Base-by-base conservation (phyloP, 1,140 invertebrate genomes). In the Laodelphax striatellus region DNA sequence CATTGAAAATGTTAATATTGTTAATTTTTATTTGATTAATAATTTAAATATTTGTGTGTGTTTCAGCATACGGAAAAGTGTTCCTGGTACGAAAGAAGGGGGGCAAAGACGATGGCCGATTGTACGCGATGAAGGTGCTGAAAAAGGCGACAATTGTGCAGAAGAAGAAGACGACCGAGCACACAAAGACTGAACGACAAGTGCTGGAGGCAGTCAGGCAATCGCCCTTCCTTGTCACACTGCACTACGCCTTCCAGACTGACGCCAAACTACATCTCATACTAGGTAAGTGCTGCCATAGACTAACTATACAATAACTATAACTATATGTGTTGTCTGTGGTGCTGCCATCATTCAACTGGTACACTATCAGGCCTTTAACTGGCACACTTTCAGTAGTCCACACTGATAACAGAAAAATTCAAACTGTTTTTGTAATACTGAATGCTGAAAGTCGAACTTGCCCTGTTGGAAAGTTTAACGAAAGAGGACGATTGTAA, bases 91-190 rank as follows among this genome's bases (percentile, higher is more conserved):
- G 90, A 58, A 95, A 95, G 75, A 77, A 80, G 64, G 83, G 81
- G 24, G 86, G 87, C 22, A 76, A 80, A 8, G 92, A 96, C 76
- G 79, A 84, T 64, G 86, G 87, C 1, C 83, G 86, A 60, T 76
- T 95, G 14, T 96, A 95, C 75, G 93, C 93, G 10, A 95, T 96
- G 92, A 96, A 96, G 73, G 90, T 96, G 42, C 75, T 96, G 63
- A 92, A 91, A 70, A 94, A 94, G 72, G 87, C 88, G 2, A 86
- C 87, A 1, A 92, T 95, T 61, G 86, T 93, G 1, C 87, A 90
- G 70, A 95, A 94, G 75, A 86, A 90, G 67, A 95, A 96, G 74
- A 95, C 91, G 22, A 88, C 92, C 0, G 93, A 96, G 70, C 93
- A 96, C 73, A 94, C 92, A 9, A 85, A 88, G 76, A 94, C 91